Base-by-base conservation (phyloP, 2,888 invertebrate species). In the Rambutsinella grinnellia region DNA sequence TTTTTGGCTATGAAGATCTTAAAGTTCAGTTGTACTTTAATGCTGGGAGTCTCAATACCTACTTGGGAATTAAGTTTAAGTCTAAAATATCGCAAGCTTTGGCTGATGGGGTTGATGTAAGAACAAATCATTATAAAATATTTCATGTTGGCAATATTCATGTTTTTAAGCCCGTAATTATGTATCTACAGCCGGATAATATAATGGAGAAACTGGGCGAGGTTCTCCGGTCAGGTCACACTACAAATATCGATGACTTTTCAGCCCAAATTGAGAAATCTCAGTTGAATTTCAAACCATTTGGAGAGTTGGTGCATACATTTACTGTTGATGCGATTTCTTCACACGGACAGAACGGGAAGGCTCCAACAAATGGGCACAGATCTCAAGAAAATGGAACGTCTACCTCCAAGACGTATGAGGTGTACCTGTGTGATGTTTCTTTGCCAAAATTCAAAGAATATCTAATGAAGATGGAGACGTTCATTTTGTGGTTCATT, bases 401-500 rank as follows among this genome's bases (percentile, higher is more conserved):
- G 5, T 8, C 24, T 13, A 10, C 70, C 5, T 81, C 82, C 68
- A 87, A 86, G 72, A 86, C 85, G 44, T 97, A 93, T 87, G 94
- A 95, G 87, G 90, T 97, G n/a, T 96, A 94, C 85, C 90, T 90
- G 83, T 91, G 92, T 84, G 91, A 93, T 81, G 90, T 90, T 15
- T 90, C 90, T 62, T 81, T 84, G 3, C 90, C 91, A 0, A 92
- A 92, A 0, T 97, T 97, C 86, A 86, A 91, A 26, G 89, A 90
- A 3, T 97, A 92, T 86, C 95, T 97, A 86, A 89, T 92, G 81
- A 90, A 94, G 65, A 88, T 98, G 83, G 96, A 98, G 87, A 94
- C 96, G 0, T 95, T 97, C 85, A 89, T 98, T 10, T 88, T 97
- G 75, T 98, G 96, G 94, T 99, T 93, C 87, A 95, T 99, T 82